These are phyloP conservation scores for Lycaon pictus DNA, from an alignment of 2,113 vertebrate genomes.

Conservation along the genomic window DNA sequence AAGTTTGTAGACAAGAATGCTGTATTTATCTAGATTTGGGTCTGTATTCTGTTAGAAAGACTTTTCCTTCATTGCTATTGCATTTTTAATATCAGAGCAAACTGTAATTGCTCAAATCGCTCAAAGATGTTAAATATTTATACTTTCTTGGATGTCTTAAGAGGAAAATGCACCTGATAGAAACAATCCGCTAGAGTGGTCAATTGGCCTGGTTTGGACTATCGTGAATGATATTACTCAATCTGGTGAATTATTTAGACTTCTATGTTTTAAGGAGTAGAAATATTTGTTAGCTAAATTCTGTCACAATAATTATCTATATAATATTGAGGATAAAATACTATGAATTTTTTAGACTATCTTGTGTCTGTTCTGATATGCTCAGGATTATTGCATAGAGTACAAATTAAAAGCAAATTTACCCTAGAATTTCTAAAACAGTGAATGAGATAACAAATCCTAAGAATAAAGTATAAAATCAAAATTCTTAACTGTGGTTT, in stretches of 20 bases:
- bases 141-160: slow-evolving; percentile 80
- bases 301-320: not conserved
- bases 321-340: not conserved
- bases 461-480: not conserved
- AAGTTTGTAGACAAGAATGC: slow-evolving; percentile 52
- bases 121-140: slow-evolving; percentile 86
- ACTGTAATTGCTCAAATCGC: slow-evolving; percentile 82
- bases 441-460: not conserved
- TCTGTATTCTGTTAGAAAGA: slow-evolving; percentile 69
- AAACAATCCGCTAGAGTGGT: slow-evolving; percentile 52
- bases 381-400: not conserved
- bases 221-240: slow-evolving; percentile 69
- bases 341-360: not conserved
- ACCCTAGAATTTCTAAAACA: not conserved
- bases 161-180: slow-evolving; percentile 79
- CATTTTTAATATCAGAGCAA: slow-evolving; percentile 85
- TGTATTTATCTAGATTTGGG: slow-evolving; percentile 50
- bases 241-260: slow-evolving; percentile 69
- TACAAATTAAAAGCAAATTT: not conserved
- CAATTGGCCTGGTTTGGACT: slow-evolving; percentile 62
- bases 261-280: slow-evolving; percentile 48
- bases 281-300: slow-evolving; percentile 41
- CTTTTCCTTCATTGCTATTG: slow-evolving; percentile 69
- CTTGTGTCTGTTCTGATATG: not conserved
- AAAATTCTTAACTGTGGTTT: not conserved